Evolutionary conservation across 2,888 invertebrate species (phyloP), one percentile per base, ranked within the genome.

Genomic region (Amblyteles armatorius): DNA sequence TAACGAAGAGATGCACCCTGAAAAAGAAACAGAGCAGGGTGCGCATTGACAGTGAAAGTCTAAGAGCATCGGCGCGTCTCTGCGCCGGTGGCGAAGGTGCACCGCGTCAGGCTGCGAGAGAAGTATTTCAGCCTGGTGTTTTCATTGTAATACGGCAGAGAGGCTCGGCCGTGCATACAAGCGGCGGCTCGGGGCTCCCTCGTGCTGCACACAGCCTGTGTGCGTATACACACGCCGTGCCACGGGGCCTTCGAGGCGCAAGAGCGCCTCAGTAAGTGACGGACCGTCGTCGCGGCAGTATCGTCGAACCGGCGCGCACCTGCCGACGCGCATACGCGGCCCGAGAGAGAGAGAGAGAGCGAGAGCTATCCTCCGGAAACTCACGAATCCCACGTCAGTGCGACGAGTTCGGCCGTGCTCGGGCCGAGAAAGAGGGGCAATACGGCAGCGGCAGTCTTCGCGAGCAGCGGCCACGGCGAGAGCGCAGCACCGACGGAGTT

Each of bases 21-120:
- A 85, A 85, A 88, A 87, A 68, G 86, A 87, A 88, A 78, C 87
- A 86, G 87, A 73, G 87, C 77, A 87, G 71, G 88, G 88, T 87
- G 86, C 88, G 86, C 87, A 82, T 83, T 86, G 90, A 90, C 91
- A 91, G 91, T 91, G 92, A 92, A 92, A 92, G 92, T 91, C 88
- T 72, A 57, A 50, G 79, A 72, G 78, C 36, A 44, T 16, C 52
- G 50, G 19, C 57, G 55, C 33, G 36, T 33, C 48, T 33, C 44
- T 60, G 36, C 29, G 57, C 63, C 60, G 26, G 68, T 63, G 52
- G 16, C 69, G 52, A 65, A 33, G 72, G 40, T 52, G 55, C 81
- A 52, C 57, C 63, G 65, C 52, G 40, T 29, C 84, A 83, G 87
- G 86, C 73, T 67, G 57, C 65, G 19, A 29, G 55, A 50, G 22